Evolutionary conservation across 2,888 invertebrate genomes (phyloP), one percentile per base, ranked within the genome.

Genomic region (Nomada fucata): DNA sequence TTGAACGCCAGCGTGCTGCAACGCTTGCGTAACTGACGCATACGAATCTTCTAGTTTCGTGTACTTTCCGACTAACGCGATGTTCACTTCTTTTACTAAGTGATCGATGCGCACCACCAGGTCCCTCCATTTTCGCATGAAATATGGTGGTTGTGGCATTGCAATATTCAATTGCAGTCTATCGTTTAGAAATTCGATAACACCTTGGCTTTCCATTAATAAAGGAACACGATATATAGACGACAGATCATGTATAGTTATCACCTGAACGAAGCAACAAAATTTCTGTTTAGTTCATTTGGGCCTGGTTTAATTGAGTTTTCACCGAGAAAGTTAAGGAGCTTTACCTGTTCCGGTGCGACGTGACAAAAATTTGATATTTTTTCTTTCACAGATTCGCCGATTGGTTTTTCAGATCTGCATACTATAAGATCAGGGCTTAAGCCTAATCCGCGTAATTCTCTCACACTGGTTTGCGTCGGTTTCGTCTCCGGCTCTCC

Each of bases 401-500:
- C 96, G 63, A 99, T 97, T 0, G 97, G 97, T 87, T 96, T 96
- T 92, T 98, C 97, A 69, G 98, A 98, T 63, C 99, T 96, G 91
- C 99, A 99, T 11, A 99, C 97, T 92, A 99, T 98, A 89, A 99
- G 95, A 94, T 99, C 99, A 0, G 99, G 99, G 15, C 97, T 97
- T 59, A 99, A 94, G 1, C 99, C 99, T n/a, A 98, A 95, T 0
- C 98, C 98, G 84, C 99, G 95, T 20, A 99, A 94, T 93, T 99
- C 99, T 79, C 98, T 95, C 2, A 99, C 98, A 71, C 99, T 98
- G 26, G 98, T 97, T 94, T 99, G 99, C 18, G 99, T 99, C 0
- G 99, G 99, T 93, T 99, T 99, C 0, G 99, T 99, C 95, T 99
- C 99, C n/a, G 98, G 97, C 93, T 99, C 99, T 23, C 98, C 98